Percentiles rank a stretch among this genome's conserved stretches.
phyloP scores from a whole-genome alignment of 2,113 vertebrate genomes.

The Centropus unirufus region DNA sequence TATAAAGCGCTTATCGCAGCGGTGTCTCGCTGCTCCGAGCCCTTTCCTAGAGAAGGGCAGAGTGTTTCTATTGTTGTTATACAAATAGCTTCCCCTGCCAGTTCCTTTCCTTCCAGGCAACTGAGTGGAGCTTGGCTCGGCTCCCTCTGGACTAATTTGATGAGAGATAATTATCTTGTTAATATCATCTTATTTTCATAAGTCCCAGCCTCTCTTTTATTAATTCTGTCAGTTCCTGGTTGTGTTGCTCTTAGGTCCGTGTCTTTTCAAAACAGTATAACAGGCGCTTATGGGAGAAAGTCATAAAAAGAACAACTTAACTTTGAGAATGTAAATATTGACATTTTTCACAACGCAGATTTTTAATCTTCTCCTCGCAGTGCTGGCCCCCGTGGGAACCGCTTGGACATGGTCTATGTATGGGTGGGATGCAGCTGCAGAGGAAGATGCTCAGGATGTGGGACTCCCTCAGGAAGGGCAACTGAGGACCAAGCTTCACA shows the following conservation, averaged over 20 bases:
- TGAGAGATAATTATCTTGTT: slow-evolving; percentile 74
- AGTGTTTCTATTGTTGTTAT: slow-evolving; percentile 53
- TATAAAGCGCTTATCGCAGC: slow-evolving; percentile 5
- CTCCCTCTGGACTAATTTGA: slow-evolving; percentile 72
- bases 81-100: slow-evolving; percentile 67
- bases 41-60: slow-evolving; percentile 54
- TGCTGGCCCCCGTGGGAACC: background rate
- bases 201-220: slow-evolving; percentile 67
- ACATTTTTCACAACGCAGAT: slow-evolving; percentile 34
- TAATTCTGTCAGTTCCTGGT: slow-evolving; percentile 62
- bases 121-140: slow-evolving; percentile 49
- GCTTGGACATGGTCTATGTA: background rate
- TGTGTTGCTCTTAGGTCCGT: slow-evolving; percentile 50
- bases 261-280: slow-evolving; percentile 50
- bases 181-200: slow-evolving; percentile 72
- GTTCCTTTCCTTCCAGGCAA: slow-evolving; percentile 66
- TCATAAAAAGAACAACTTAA: background rate
- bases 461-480: background rate
- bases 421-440: background rate
- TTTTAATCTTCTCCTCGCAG: background rate
- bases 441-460: background rate
- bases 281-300: slow-evolving; percentile 54
- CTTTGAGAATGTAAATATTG: slow-evolving; percentile 61
- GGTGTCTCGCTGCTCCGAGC: slow-evolving; percentile 9
- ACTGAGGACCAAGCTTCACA: background rate